Base-by-base conservation (phyloP, 2,797 vertebrate genomes). In the Melanotaenia maccullochi region DNA sequence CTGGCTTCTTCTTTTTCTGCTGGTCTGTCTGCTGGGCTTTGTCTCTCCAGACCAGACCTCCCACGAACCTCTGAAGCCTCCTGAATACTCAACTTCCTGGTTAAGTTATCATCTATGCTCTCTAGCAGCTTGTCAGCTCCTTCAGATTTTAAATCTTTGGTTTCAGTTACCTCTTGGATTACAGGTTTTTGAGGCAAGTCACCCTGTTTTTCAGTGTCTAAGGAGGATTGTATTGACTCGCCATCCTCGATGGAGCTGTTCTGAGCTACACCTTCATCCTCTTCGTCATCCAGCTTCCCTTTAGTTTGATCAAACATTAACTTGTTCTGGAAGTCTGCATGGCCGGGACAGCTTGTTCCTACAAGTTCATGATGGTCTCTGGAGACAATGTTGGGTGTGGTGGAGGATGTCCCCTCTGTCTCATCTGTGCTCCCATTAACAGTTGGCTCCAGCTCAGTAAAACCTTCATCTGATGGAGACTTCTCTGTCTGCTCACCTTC, bases 391-490 rank as follows among this genome's bases (percentile, higher is more conserved):
- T 11, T 47, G 7, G 44, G 42, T 1, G 75, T 85, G 86, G 90
- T 88, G 52, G 85, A 85, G 82, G 83, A 73, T 0, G 32, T 8
- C 61, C 61, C 87, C 42, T 89, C 86, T 3, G 79, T 63, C 72
- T 92, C 85, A 40, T 88, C 91, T 0, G 66, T 85, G 78, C 82
- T 87, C 44, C 0, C 79, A 28, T 90, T 93, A 62, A 94, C 85
- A 0, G 86, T 91, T 0, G 95, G 93, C 90, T 96, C 95, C 81
- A 98, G 86, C 54, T 97, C 96, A 20, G 94, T 93, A 49, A 97
- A 96, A n/a, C 95, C 95, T 85, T 96, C 94, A 7, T 96, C 95
- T 8, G 94, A 92, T 8, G 93, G 93, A 0, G 93, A 95, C 85
- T 95, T 95, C 84, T 96, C 95, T 70, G 95, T 92, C 73, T 91